Evolutionary conservation across 2,113 vertebrate species (phyloP).

Genomic region (Cyprinodon variegatus): DNA sequence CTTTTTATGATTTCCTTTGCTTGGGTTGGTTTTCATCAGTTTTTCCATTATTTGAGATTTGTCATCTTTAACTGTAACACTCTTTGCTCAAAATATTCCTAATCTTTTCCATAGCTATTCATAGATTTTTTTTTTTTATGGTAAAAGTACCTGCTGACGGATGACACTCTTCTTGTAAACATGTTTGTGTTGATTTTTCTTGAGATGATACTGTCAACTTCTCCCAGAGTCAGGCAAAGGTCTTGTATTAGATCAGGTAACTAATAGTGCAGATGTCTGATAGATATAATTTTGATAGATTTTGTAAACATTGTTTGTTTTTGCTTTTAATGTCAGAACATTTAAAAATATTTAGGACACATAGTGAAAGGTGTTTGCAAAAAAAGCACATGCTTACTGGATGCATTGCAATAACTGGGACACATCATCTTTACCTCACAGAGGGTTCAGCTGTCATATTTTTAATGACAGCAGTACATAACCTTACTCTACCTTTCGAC

Average conservation of each 20-base stretch:
- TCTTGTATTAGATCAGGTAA: no score
- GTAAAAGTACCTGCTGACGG: background rate
- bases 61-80: slow-evolving; percentile 2
- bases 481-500: background rate
- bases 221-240: slow-evolving; percentile 20
- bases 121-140: background rate
- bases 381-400: background rate
- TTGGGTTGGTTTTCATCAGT: slow-evolving; percentile 18
- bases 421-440: background rate
- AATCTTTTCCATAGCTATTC: background rate
- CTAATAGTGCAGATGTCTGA: no score
- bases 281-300: no score
- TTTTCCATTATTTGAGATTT: slow-evolving; percentile 11
- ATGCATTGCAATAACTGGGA: background rate
- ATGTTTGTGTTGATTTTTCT: slow-evolving; percentile 30
- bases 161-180: background rate
- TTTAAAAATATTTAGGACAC: no score
- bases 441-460: background rate
- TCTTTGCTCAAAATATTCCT: slow-evolving; percentile 7
- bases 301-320: no score
- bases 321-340: no score
- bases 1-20: background rate
- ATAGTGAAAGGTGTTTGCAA: no score
- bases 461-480: background rate
- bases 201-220: slow-evolving; percentile 18